Evolutionary conservation across 2,113 vertebrate genomes (phyloP), one percentile per base, ranked within the genome.

Genomic region (Penelope pileata): DNA sequence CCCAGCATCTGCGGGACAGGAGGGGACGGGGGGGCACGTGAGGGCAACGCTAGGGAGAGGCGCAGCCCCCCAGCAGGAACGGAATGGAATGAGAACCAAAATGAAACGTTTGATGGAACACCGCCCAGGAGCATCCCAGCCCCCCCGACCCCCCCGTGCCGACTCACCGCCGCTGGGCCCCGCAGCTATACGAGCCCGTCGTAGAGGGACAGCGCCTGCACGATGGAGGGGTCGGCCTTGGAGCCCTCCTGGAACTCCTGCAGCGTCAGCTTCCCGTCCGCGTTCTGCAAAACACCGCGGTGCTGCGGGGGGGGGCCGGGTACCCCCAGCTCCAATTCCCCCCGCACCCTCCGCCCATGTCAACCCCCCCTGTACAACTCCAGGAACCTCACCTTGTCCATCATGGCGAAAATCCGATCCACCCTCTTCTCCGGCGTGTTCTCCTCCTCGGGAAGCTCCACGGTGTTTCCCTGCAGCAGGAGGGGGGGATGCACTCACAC

Each of bases 161-260:
- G 58, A 98, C 98, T 99, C 96, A 99, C 99, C 98, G 93, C 96
- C 76, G 96, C 97, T 94, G 56, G 7, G 79, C 76, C 67, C 90
- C 34, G 5, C 93, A 96, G 94, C 98, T 99, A 99, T 98, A 99
- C 99, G 36, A 99, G 98, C 85, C 99, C 99, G 1, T 99, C 99
- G 30, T 99, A 99, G 93, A 99, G 99, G 30, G 99, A 99, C 66
- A 99, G 97, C 0, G 99, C 99, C 98, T 99, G 99, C 92, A 99
- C 99, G 4, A 99, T 99, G 93, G 99, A 99, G 27, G 99, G 99
- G 95, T 99, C 99, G 0, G 99, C 99, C 97, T 99, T 99, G 78
- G 99, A 99, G 32, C 99, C 99, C 94, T 99, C 99, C 98, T 99
- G 99, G 54, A 99, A 99, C 45, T 99, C 99, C 97, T 99, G 99